Evolutionary conservation across 2,113 vertebrate genomes (phyloP).

Genomic region (Malurus alboscapulatus): DNA sequence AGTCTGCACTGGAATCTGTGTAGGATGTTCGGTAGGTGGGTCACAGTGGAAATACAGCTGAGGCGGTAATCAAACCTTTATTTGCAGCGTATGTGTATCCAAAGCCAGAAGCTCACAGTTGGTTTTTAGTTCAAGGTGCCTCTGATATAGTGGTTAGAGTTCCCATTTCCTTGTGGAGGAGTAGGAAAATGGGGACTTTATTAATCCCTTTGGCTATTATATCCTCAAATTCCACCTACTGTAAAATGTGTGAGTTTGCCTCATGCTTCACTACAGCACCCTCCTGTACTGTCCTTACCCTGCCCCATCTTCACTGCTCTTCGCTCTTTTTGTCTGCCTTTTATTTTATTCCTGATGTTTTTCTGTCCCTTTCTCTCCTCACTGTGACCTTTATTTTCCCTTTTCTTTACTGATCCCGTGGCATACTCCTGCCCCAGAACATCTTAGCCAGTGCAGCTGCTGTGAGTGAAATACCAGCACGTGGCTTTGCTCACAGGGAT

Average conservation of each 20-base stretch:
- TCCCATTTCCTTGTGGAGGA: not conserved
- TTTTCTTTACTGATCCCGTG: not conserved
- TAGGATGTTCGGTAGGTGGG: not conserved
- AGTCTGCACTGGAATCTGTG: not conserved
- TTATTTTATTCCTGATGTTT: not conserved
- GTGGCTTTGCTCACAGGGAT: fast-evolving
- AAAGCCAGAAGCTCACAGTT: not conserved
- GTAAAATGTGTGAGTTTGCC: not conserved
- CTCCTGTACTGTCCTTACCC: not conserved
- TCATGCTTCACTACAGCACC: not conserved
- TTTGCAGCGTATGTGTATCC: not conserved
- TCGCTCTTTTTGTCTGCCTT: not conserved
- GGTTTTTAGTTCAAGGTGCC: not conserved
- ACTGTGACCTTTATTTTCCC: not conserved
- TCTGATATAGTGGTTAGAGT: not conserved
- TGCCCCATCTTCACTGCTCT: not conserved
- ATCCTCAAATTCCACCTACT: not conserved
- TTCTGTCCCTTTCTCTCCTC: not conserved
- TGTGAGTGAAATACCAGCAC: not conserved
- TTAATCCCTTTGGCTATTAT: not conserved
- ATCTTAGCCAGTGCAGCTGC: not conserved
- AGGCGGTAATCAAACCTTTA: not conserved
- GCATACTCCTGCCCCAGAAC: not conserved
- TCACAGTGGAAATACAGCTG: not conserved
- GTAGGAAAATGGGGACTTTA: not conserved